Base-by-base conservation (phyloP, 2,888 invertebrate genomes). In the Heliconius ethilla region DNA sequence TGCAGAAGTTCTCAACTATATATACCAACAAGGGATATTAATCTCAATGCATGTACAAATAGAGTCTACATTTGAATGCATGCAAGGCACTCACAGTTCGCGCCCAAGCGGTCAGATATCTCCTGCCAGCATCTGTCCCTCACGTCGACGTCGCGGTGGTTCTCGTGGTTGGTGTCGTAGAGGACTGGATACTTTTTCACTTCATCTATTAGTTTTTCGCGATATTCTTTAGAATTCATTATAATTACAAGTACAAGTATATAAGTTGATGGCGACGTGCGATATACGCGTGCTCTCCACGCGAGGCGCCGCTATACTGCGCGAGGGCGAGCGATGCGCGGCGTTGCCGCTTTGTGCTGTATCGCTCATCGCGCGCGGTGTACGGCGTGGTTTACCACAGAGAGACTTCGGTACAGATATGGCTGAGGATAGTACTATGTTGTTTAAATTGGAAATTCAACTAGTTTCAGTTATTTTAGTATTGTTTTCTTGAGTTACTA, bases 111-210 rank as follows among this genome's bases (percentile, higher is more conserved):
- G 78, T 89, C 89, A 40, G 93, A 89, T 82, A 94, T 94, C 83
- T 93, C 92, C 45, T 86, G 85, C 94, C 94, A 94, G 87, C 93
- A 92, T 80, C 90, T 89, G 85, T 94, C 94, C 15, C 93, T 83
- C 67, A 90, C 89, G 81, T 92, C 93, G 80, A 91, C 90, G 82
- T 94, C 94, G 33, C 92, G 86, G 80, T 94, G 93, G 82, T 90
- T 88, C 83, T 93, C 93, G 82, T 93, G 91, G 63, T 89, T 83
- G 72, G 93, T 93, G 87, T 94, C 92, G 86, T 94, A 94, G 80
- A 94, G 81, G 81, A 93, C 92, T 2, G 93, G 94, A 79, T 89
- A 91, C 81, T 89, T 90, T 85, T 90, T 91, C 85, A 94, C 94
- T 82, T 93, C 93, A 76, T 93, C 93, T 72, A 94, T 94, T 11